Base-by-base conservation (phyloP, 2,797 vertebrate species). In the Sebastes steindachneri region DNA sequence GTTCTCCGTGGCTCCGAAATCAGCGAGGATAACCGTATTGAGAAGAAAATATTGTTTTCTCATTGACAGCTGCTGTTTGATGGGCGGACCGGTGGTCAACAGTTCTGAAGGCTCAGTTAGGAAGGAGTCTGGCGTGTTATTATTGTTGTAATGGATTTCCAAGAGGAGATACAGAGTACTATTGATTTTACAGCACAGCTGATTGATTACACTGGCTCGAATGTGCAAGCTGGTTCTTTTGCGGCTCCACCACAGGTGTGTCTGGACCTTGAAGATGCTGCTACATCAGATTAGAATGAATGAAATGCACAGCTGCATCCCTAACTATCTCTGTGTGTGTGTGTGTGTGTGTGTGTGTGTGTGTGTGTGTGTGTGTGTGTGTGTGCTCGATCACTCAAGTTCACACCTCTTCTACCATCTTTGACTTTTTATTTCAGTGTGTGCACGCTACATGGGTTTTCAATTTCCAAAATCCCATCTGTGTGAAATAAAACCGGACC, bases 371-470 rank as follows among this genome's bases (percentile, higher is more conserved):
- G 51, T 54, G 23, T 54, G 33, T 53, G 37, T 41, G 14, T 55
- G 51, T 54, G 35, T 10, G 23, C 33, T 26, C 7, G 1, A 37
- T 68, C 67, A 19, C 57, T 29, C 33, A 58, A 82, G 33, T 25
- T 67, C 51, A 51, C 63, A 37, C 25, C 29, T 15, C 28, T 74
- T 25, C n/a, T 35, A 3, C 48, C 29, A 35, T 68, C 12, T 59
- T 65, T 74, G 62, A 72, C 58, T 53, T 87, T 66, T 41, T 69
- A 62, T 60, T 48, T 81, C 48, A 53, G 21, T 63, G 70, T 15
- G 73, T 65, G n/a, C 68, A 63, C 53, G 77, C 80, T 80, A 86
- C 87, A 86, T 71, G 51, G 54, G 62, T 84, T 92, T 92, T 93
- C 59, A 84, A 88, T 94, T 93, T 90, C 73, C 75, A 57, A 87